Base-by-base conservation (phyloP, 2,113 vertebrate genomes). In the Sialia sialis region DNA sequence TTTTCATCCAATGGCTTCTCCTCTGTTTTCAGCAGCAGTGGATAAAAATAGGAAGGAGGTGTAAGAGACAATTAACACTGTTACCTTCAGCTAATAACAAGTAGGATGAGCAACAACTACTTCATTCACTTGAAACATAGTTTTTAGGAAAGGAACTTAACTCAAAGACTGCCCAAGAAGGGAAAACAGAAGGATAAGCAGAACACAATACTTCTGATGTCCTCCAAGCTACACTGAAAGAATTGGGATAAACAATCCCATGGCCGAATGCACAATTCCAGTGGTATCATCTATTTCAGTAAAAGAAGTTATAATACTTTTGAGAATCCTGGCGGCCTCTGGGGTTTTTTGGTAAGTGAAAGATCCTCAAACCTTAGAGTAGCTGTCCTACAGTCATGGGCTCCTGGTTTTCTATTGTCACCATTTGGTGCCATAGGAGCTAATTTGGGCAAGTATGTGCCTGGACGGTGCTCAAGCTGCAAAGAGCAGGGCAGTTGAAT, bases 11-110 rank as follows among this genome's bases (percentile, higher is more conserved):
- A 41, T 26, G 34, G 10, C 48, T 91, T 87, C 78, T 59, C 64
- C 4, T 7, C 63, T 38, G 30, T 2, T 1, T 58, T 63, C 58
- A 67, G 21, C 52, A 66, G 66, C 56, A 34, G 55, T 0, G 2
- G 74, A 58, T 54, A 80, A 95, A 94, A 96, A 87, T 48, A 95
- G 78, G 44, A 72, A 81, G 64, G 75, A 72, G 39, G 62, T 70
- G 32, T 2, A 26, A 41, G 51, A 74, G 25, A 44, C 27, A 93
- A 93, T 93, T 83, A 89, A 30, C 39, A 11, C 51, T 51, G n/a
- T 67, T 92, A 92, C 49, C 41, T 80, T 89, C 49, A 4, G 6
- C 75, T 83, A 20, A 70, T 76, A 34, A 85, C 77, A 63, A 11
- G 73, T 76, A 69, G 44, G 46, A 63, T 49, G 78, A 94, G 58